A percentile compares a stretch with the other conserved stretches of the same genome.
Conservation (phyloP, 2,888 invertebrate genomes). For the Cantharis lateralis region DNA sequence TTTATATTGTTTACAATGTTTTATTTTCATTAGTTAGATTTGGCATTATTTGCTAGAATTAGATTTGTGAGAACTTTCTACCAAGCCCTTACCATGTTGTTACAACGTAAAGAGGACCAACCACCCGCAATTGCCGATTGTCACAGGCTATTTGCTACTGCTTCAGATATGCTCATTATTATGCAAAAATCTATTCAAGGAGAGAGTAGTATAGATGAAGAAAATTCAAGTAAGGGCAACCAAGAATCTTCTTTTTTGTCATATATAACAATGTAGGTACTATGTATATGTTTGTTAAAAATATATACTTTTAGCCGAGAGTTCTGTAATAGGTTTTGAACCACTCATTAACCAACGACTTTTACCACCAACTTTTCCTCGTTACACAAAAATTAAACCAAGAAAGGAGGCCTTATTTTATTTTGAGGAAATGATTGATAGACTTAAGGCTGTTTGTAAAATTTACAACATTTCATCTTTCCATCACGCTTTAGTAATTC, state of each 20-base stretch:
- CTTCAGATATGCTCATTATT: conserved; percentile 80
- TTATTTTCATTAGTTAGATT: background rate
- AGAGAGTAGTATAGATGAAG: background rate
- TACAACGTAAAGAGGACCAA: conserved; percentile 63
- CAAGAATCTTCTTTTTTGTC: background rate
- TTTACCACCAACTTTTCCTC: conserved; percentile 96
- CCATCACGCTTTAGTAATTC: conserved; percentile 77
- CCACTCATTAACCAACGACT: conserved; percentile 94
- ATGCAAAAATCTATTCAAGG: conserved; percentile 73
- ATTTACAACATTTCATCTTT: conserved; percentile 78
- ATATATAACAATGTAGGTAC: background rate
- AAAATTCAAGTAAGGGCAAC: background rate
- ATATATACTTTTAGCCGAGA: conserved; percentile 60
- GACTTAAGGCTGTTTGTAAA: conserved; percentile 81
- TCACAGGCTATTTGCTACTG: conserved; percentile 78
- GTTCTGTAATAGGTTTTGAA: conserved; percentile 91
- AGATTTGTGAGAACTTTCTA: conserved; percentile 87
- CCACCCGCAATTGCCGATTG: conserved; percentile 72
- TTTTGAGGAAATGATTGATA: conserved; percentile 79
- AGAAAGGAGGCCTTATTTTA: conserved; percentile 78
- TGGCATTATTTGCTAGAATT: conserved; percentile 77
- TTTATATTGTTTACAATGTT: background rate
- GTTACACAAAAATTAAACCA: conserved; percentile 90
- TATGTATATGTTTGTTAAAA: background rate
- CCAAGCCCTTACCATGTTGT: conserved; percentile 73